Percentiles rank a stretch among this genome's conserved stretches.
These are phyloP conservation scores for Scaptomyza parva DNA, from an alignment of 2,888 invertebrate genomes.

Conservation along the genomic window DNA sequence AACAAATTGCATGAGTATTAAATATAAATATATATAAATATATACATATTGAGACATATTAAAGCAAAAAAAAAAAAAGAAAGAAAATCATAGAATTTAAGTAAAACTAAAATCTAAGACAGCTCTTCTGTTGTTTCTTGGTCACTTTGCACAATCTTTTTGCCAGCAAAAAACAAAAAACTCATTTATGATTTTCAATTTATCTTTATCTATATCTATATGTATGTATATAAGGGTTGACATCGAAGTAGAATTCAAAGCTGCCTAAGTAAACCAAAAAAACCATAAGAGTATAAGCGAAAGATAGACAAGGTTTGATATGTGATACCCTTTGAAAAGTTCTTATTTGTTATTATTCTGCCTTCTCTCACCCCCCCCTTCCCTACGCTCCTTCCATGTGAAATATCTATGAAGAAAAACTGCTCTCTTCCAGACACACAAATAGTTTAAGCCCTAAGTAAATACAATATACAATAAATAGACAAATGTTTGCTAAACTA, in stretches of 20 bases:
- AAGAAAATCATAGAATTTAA: slow-evolving; percentile 52
- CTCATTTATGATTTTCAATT: slow-evolving; percentile 3
- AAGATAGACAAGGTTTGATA: slow-evolving; percentile 40
- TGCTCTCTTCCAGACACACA: slow-evolving; percentile 65
- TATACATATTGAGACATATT: slow-evolving; percentile 29
- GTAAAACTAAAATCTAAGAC: slow-evolving; percentile 29
- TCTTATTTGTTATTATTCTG: background rate
- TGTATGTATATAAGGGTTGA: slow-evolving; percentile 38
- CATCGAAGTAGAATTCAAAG: slow-evolving; percentile 59
- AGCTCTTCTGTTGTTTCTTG: slow-evolving; percentile 7
- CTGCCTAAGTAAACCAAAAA: slow-evolving; percentile 28
- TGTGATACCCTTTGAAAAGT: slow-evolving; percentile 52
- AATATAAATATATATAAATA: slow-evolving; percentile 33
- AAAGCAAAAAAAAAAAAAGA: slow-evolving; percentile 29
- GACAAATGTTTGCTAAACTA: slow-evolving; percentile 53
- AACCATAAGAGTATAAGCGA: background rate
- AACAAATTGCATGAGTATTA: slow-evolving; percentile 42
- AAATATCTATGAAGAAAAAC: slow-evolving; percentile 41
- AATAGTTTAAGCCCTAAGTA: slow-evolving; percentile 44
- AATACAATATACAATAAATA: slow-evolving; percentile 42
- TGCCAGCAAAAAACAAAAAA: slow-evolving; percentile 5
- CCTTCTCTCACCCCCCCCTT: background rate
- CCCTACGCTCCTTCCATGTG: slow-evolving; percentile 5
- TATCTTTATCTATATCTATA: slow-evolving; percentile 21
- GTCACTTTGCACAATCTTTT: slow-evolving; percentile 32